These are phyloP conservation scores for Calameuta idolon DNA, from an alignment of 2,888 invertebrate species.

Conservation along the genomic window DNA sequence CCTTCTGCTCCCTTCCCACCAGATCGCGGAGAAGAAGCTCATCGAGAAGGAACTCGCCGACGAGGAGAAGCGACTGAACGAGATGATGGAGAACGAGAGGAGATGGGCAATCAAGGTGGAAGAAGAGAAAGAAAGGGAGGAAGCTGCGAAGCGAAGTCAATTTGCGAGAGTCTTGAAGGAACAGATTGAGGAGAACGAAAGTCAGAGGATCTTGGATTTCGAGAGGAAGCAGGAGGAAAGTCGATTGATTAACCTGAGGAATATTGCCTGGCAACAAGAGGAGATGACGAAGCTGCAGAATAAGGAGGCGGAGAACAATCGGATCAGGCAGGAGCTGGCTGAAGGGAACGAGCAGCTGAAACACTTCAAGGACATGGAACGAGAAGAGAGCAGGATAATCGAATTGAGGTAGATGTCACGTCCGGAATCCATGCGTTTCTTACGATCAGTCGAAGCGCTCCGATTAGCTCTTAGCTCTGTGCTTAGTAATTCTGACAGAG, in stretches of 20 bases:
- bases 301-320: conserved; percentile 45
- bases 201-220: conserved; percentile 71
- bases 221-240: conserved; percentile 79
- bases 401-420: conserved; percentile 69
- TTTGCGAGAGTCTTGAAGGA: conserved; percentile 73
- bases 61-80: conserved; percentile 71
- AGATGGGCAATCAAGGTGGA: conserved; percentile 71
- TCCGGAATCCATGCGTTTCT: not conserved
- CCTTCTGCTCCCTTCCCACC: not conserved
- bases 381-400: conserved; percentile 76
- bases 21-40: conserved; percentile 63
- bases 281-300: conserved; percentile 71
- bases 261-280: conserved; percentile 75
- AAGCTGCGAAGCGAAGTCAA: conserved; percentile 65
- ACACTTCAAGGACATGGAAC: conserved; percentile 73
- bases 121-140: conserved; percentile 70
- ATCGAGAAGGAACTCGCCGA: conserved; percentile 61
- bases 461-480: not conserved
- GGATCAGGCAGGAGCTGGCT: conserved; percentile 52
- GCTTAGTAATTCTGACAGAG: not conserved
- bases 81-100: conserved; percentile 79
- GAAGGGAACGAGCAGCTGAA: conserved; percentile 73
- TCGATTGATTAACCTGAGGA: conserved; percentile 72
- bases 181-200: conserved; percentile 71
- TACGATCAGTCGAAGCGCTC: not conserved